Percentiles rank a stretch among this genome's conserved stretches.
Conservation (phyloP, 2,888 invertebrate genomes). For the Phortica okadai region DNA sequence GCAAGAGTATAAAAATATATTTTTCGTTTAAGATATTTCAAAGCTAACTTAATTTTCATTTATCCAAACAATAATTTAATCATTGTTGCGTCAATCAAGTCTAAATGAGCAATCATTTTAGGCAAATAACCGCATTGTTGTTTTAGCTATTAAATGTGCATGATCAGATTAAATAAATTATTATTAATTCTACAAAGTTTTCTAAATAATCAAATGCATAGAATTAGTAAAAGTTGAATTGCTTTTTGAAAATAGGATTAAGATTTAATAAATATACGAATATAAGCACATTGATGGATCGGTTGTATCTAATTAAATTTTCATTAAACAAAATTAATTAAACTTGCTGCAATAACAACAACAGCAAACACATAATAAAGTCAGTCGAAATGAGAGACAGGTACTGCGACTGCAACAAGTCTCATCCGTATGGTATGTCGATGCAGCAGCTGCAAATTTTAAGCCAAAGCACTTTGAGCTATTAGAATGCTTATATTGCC, state of each 20-base stretch:
- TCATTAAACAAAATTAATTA: neutral
- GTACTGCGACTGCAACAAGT: neutral
- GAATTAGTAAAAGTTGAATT: neutral
- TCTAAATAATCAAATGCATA: neutral
- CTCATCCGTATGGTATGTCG: neutral
- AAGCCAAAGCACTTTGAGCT: constrained; percentile 22
- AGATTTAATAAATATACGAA: neutral
- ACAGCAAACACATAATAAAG: neutral
- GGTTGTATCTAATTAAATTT: neutral
- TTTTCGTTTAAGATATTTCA: too few relatives aligned
- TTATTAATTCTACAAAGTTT: neutral
- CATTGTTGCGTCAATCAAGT: too few relatives aligned
- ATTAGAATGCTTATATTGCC: neutral
- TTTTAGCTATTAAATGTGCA: too few relatives aligned
- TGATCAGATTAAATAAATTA: too few relatives aligned
- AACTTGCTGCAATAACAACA: neutral
- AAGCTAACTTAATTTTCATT: too few relatives aligned
- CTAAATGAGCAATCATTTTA: too few relatives aligned
- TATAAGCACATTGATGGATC: neutral
- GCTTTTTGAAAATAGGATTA: neutral
- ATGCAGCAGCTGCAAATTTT: constrained; percentile 23
- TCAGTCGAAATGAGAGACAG: neutral
- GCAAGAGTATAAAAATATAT: too few relatives aligned
- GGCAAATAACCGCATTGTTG: too few relatives aligned
- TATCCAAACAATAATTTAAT: too few relatives aligned